Percentiles rank a stretch among this genome's conserved stretches.
These are phyloP conservation scores for Drosophila nr. medialis DNA, from an alignment of 2,888 invertebrate genomes.

Conservation along the genomic window DNA sequence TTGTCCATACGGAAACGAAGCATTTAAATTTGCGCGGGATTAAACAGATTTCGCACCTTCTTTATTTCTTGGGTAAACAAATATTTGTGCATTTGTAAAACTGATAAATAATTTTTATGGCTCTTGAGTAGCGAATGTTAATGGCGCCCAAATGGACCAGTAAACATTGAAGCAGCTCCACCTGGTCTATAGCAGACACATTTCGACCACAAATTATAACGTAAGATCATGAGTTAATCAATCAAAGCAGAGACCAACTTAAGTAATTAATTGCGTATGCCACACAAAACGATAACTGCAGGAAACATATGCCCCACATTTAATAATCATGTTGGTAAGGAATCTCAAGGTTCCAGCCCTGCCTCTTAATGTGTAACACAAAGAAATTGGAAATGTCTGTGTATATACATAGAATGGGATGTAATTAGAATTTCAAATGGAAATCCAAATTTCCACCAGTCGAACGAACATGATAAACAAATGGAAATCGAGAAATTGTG, in stretches of 20 bases:
- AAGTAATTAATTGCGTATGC: neutral
- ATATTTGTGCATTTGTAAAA: conserved; percentile 60
- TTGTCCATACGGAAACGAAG: conserved; percentile 7
- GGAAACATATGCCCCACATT: conserved; percentile 19
- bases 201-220: neutral
- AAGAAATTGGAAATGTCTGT: neutral
- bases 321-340: conserved; percentile 4
- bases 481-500: conserved; percentile 31
- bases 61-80: conserved; percentile 56
- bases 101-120: conserved; percentile 72
- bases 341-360: conserved; percentile 30
- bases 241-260: conserved; percentile 11
- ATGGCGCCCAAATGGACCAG: conserved; percentile 19
- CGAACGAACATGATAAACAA: conserved; percentile 49
- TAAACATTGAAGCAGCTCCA: conserved; percentile 20
- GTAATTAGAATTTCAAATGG: conserved; percentile 54
- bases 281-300: neutral
- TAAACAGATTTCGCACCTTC: conserved; percentile 22
- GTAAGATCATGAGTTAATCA: neutral
- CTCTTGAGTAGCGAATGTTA: conserved; percentile 48
- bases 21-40: conserved; percentile 6
- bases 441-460: conserved; percentile 43
- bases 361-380: conserved; percentile 12
- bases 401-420: conserved; percentile 15
- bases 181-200: conserved; percentile 30